Base-by-base conservation (phyloP, 2,113 vertebrate genomes). In the Vulpes ferrilata region DNA sequence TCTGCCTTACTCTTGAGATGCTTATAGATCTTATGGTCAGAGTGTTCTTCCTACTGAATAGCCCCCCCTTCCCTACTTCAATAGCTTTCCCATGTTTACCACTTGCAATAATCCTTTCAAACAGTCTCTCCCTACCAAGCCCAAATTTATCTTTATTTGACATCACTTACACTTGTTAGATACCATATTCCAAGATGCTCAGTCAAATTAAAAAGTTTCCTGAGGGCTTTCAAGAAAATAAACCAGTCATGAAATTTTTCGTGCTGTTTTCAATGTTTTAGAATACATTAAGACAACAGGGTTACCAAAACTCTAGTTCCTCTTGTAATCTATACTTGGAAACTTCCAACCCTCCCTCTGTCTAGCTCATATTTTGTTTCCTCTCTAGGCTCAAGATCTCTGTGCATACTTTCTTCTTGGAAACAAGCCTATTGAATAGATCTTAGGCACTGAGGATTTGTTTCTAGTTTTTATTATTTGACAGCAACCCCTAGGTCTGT, bases 381-480 rank as follows among this genome's bases (percentile, higher is more conserved):
- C 16, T 55, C 11, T 87, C 35, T 59, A 87, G 43, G 67, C 30
- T 76, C 86, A 89, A 69, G 57, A 60, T 82, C n/a, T 69, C 15
- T 59, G 43, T 84, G 38, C 3, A 20, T n/a, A 57, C 76, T n/a
- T 83, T 90, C 76, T 81, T 94, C 60, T 88, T 94, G 25, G 93
- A 48, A 93, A 76, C 4, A 71, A 51, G 19, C 13, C 8, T 65
- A 5, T 48, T 38, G 32, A 92, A 65, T 51, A 88, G 94, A 82
- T 38, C 27, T 60, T 57, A 92, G 79, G 35, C 62, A 53, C 10
- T 0, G 23, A 93, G 17, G 25, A 25, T 59, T 95, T 81, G 35
- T 67, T 87, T 95, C 55, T 4, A 16, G 23, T 87, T 96, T 82
- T n/a, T 73, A 11, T 65, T 81, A 60, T 79, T 87, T 73, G 88